phyloP scores from a whole-genome alignment of 2,797 vertebrate genomes.

The Diglossa cyanea region DNA sequence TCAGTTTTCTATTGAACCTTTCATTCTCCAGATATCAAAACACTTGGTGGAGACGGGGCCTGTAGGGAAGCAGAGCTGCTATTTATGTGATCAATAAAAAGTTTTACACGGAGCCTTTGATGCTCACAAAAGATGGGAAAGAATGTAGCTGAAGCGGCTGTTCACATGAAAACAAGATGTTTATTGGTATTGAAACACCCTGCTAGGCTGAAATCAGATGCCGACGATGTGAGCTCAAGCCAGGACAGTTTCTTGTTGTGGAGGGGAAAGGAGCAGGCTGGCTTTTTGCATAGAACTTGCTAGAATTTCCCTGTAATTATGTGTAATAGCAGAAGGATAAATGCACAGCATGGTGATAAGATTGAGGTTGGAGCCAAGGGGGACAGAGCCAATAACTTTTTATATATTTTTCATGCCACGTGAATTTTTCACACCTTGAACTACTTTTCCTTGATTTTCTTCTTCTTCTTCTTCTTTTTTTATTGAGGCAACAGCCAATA shows the following conservation, averaged over 20 bases:
- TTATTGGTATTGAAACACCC: conserved; percentile 55
- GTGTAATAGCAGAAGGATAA: conserved; percentile 18
- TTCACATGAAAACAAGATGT: conserved; percentile 55
- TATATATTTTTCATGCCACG: background rate
- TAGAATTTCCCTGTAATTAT: conserved; percentile 8
- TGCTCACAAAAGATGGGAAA: conserved; percentile 45
- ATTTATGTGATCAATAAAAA: conserved; percentile 61
- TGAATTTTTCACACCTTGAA: conserved; percentile 45
- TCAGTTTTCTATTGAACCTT: conserved; percentile 35
- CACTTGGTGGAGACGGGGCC: background rate
- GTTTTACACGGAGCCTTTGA: conserved; percentile 52
- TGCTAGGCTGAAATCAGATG: conserved; percentile 46
- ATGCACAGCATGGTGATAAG: background rate
- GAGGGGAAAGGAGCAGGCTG: background rate
- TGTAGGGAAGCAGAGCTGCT: conserved; percentile 47
- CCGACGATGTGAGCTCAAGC: background rate
- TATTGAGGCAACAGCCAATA: background rate
- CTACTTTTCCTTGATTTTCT: conserved; percentile 18
- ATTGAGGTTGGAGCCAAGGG: conserved; percentile 10
- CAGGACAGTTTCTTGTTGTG: background rate
- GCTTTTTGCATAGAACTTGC: background rate
- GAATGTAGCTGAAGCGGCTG: conserved; percentile 49
- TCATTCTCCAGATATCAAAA: conserved; percentile 33
- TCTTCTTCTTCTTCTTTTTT: background rate
- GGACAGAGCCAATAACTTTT: conserved; percentile 3